Evolutionary conservation across 2,113 vertebrate species (phyloP).

Genomic region (Toxostoma redivivum): DNA sequence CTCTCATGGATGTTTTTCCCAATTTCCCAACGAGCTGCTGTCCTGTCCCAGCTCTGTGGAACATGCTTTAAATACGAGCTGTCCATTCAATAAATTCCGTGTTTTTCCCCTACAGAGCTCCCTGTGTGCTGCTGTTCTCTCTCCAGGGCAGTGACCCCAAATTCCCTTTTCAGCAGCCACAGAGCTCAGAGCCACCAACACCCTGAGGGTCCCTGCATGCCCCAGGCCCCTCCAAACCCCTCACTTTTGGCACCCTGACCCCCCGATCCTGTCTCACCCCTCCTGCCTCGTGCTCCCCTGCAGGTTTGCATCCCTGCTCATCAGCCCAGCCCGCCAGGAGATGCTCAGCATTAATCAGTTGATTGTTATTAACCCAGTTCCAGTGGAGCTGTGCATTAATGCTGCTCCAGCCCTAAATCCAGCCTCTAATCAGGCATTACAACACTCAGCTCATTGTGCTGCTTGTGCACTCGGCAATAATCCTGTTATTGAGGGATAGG

Average conservation of each 20-base stretch:
- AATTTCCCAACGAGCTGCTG: too few species aligned
- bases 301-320: neutral
- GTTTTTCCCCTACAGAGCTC: too few species aligned
- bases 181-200: neutral
- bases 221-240: neutral
- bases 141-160: too few species aligned
- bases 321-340: neutral
- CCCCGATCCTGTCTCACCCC: neutral
- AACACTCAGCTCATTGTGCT: neutral
- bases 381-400: neutral
- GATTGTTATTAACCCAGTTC: constrained; percentile 36
- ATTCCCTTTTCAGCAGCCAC: neutral
- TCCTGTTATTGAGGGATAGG: neutral
- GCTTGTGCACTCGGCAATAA: neutral
- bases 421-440: neutral
- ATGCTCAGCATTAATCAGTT: neutral
- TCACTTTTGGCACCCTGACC: neutral
- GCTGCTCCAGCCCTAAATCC: constrained; percentile 22
- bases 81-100: too few species aligned
- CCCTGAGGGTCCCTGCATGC: accelerated
- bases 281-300: neutral
- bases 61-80: too few species aligned
- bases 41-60: too few species aligned
- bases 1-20: too few species aligned
- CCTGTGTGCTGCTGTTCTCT: too few species aligned